A percentile compares a stretch with the other conserved stretches of the same genome.
Evolutionary conservation across 2,888 invertebrate genomes (phyloP).

Genomic region (Troilus luridus): DNA sequence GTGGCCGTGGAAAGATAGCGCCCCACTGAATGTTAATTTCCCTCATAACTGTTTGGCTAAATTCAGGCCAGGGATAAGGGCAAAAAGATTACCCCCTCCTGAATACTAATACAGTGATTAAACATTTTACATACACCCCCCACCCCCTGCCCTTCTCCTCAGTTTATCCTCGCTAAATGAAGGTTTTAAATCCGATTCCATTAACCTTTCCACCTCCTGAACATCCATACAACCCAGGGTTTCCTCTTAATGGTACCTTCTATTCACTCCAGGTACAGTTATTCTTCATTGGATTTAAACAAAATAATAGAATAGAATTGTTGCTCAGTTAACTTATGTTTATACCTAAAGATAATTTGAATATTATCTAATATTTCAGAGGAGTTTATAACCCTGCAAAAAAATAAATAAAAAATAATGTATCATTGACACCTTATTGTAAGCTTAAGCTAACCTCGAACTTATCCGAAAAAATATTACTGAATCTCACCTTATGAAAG

Average conservation of each 20-base stretch:
- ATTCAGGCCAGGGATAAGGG: conserved; percentile 57
- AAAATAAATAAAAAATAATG: too few species aligned
- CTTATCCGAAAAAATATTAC: too few species aligned
- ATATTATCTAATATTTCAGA: too few species aligned
- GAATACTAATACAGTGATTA: conserved; percentile 64
- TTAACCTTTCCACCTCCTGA: conserved; percentile 45
- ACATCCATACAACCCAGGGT: conserved; percentile 29
- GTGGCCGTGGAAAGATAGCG: conserved; percentile 53
- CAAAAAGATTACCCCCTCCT: conserved; percentile 63
- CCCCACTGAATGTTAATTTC: conserved; percentile 53
- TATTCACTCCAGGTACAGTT: neutral
- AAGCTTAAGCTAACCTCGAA: too few species aligned
- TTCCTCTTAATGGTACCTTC: neutral
- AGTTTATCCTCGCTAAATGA: conserved; percentile 54
- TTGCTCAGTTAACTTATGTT: too few species aligned
- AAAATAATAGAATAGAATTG: too few species aligned
- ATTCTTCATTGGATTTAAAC: neutral
- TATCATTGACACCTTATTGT: too few species aligned
- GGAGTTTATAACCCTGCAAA: too few species aligned
- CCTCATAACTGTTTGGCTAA: conserved; percentile 56
- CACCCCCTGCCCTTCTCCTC: conserved; percentile 47
- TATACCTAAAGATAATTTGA: too few species aligned
- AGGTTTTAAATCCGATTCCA: conserved; percentile 56
- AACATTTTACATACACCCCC: conserved; percentile 61
- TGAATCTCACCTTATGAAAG: too few species aligned